These are phyloP conservation scores for Pyrgus malvae DNA, from an alignment of 2,888 invertebrate species.

Conservation along the genomic window DNA sequence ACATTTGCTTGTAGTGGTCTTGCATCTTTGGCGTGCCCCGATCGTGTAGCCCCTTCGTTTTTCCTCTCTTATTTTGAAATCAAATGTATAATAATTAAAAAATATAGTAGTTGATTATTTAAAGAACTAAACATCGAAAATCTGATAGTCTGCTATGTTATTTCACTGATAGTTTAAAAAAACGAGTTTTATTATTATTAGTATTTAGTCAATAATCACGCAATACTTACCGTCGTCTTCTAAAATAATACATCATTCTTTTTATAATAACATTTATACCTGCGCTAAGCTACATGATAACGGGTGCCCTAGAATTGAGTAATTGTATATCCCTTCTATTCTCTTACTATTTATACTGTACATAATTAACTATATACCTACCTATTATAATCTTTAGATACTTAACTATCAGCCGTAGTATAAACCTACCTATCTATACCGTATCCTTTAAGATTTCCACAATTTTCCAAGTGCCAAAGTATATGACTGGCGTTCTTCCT, in stretches of 20 bases:
- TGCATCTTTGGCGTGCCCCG: conserved; percentile 28
- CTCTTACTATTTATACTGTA: conserved; percentile 29
- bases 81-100: background rate
- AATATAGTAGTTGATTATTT: background rate
- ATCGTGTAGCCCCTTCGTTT: conserved; percentile 14
- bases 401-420: conserved; percentile 9
- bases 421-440: too few relatives aligned
- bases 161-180: background rate
- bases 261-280: background rate
- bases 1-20: background rate
- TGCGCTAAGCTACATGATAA: background rate
- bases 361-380: conserved; percentile 22
- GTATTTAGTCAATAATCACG: background rate
- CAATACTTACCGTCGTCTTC: background rate
- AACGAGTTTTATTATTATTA: conserved; percentile 5
- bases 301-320: conserved; percentile 7
- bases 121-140: conserved; percentile 18
- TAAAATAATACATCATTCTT: too few relatives aligned
- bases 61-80: background rate
- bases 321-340: conserved; percentile 23
- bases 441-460: conserved; percentile 2
- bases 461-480: conserved; percentile 12
- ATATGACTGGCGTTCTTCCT: conserved; percentile 8
- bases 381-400: conserved; percentile 19
- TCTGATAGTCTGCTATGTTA: conserved; percentile 13